These are phyloP conservation scores for Drosophila prolongata DNA, from an alignment of 2,888 invertebrate genomes.

Conservation along the genomic window DNA sequence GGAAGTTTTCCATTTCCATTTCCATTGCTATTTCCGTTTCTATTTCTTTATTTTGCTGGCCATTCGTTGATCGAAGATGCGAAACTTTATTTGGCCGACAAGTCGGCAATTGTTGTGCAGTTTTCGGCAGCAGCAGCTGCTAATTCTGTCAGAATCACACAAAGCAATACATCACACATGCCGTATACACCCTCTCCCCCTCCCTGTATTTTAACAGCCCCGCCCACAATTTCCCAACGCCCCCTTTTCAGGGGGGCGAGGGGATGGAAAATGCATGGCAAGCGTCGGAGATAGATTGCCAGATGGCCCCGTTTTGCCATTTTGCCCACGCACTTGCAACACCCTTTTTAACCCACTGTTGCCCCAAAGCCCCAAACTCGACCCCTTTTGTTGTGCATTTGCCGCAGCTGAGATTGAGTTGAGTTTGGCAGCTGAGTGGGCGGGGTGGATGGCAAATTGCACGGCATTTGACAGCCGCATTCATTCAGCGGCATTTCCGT, in stretches of 20 bases:
- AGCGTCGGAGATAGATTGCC: slow-evolving; percentile 75
- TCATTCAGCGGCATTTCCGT: slow-evolving; percentile 64
- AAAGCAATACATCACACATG: slow-evolving; percentile 76
- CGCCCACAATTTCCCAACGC: not conserved
- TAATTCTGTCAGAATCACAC: slow-evolving; percentile 78
- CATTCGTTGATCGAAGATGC: slow-evolving; percentile 39
- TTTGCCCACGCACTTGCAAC: slow-evolving; percentile 23
- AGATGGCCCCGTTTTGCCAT: slow-evolving; percentile 46
- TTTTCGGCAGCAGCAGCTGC: slow-evolving; percentile 74
- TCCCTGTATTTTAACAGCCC: slow-evolving; percentile 3
- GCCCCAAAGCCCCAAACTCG: not conserved
- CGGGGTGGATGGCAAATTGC: slow-evolving; percentile 61
- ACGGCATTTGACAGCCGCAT: slow-evolving; percentile 76
- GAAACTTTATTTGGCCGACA: slow-evolving; percentile 32
- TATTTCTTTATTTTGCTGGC: slow-evolving; percentile 2
- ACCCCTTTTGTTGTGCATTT: slow-evolving; percentile 11
- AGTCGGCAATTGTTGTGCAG: slow-evolving; percentile 58
- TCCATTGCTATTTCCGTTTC: too few species aligned
- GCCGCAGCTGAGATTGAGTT: slow-evolving; percentile 48
- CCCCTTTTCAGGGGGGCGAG: slow-evolving; percentile 6
- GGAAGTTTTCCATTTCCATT: not conserved
- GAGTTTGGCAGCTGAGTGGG: slow-evolving; percentile 34
- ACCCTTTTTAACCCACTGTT: not conserved
- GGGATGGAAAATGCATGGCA: slow-evolving; percentile 64
- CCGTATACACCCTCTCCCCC: not conserved